Evolutionary conservation across 92 coral and sea anemone genomes (phyloP), one percentile per base, ranked within the genome.

Genomic region (Palythoa heliodiscus): DNA sequence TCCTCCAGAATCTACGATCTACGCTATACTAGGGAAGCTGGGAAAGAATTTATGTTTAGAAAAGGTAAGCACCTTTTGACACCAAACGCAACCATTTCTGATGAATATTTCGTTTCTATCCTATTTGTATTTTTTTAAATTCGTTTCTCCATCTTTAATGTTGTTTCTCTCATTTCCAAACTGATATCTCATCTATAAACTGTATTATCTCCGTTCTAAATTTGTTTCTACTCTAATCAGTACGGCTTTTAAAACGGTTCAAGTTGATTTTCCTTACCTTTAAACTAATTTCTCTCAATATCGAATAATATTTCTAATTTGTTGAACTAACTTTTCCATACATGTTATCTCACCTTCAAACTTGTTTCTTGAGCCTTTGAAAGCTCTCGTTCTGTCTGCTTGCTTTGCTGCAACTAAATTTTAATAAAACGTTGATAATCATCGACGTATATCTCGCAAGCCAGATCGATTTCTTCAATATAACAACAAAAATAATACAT

Each of bases 291-390:
- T 61, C 20, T 43, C 50, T 43, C 50, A 43, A 43, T 43, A 43
- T 0, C 3, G 50, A 8, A 43, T 5, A 43, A 43, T 5, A 3
- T 58, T 58, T 58, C 12, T 11, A 15, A 4, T 58, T 14, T 58
- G 20, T 19, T 11, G 35, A 29, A 29, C 35, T 29, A 29, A 29
- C 35, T 29, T 29, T 29, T 5, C 20, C 11, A 7, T 22, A 2
- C 24, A 7, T 22, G 71, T 76, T 23, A 11, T 76, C 58, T 63
- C 22, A 92, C 87, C 89, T 89, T 74, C 52, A 89, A 61, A 63
- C 23, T 61, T 9, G 81, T 82, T 48, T 89, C 84, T 35, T 89
- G 92, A 15, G 87, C 35, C 58, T 37, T 86, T 61, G 77, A 40
- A 9, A 74, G 20, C 5, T 82, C 76, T 48, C 82, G 78, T 52